phyloP scores from a whole-genome alignment of 2,888 invertebrate genomes.

The Keiferia lycopersicella region DNA sequence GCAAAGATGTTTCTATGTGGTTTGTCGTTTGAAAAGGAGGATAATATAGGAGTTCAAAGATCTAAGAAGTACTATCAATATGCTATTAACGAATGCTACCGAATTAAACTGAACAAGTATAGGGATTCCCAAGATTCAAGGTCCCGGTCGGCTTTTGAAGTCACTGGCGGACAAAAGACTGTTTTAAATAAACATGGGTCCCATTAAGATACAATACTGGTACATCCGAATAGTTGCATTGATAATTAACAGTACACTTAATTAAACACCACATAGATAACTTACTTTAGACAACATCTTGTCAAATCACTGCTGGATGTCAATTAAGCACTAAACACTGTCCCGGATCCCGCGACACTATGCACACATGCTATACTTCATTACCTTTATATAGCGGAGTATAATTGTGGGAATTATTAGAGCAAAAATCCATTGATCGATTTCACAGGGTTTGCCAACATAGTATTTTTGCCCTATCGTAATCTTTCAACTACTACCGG shows the following conservation, averaged over 20 bases:
- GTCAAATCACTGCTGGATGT: constrained; percentile 31
- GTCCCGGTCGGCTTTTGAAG: too few species aligned
- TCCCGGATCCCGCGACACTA: constrained; percentile 52
- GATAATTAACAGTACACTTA: background rate
- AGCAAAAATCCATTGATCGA: constrained; percentile 77
- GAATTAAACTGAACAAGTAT: too few species aligned
- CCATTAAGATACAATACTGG: background rate
- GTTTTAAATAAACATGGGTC: background rate
- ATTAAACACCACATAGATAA: constrained; percentile 30
- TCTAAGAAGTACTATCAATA: too few species aligned
- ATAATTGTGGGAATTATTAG: constrained; percentile 78
- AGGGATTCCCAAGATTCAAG: too few species aligned
- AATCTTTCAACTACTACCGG: constrained; percentile 42
- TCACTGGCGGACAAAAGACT: too few species aligned
- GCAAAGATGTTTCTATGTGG: too few species aligned
- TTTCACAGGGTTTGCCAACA: constrained; percentile 72
- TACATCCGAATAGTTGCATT: background rate
- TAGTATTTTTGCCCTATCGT: constrained; percentile 50
- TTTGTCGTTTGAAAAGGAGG: too few species aligned
- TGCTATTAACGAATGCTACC: too few species aligned
- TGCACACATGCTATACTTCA: constrained; percentile 52
- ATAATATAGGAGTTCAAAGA: too few species aligned
- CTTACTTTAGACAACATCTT: constrained; percentile 66
- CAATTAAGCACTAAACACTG: constrained; percentile 35
- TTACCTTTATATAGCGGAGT: constrained; percentile 70